Conservation (phyloP, 2,113 vertebrate species). For the Corythoichthys haematopterus region DNA sequence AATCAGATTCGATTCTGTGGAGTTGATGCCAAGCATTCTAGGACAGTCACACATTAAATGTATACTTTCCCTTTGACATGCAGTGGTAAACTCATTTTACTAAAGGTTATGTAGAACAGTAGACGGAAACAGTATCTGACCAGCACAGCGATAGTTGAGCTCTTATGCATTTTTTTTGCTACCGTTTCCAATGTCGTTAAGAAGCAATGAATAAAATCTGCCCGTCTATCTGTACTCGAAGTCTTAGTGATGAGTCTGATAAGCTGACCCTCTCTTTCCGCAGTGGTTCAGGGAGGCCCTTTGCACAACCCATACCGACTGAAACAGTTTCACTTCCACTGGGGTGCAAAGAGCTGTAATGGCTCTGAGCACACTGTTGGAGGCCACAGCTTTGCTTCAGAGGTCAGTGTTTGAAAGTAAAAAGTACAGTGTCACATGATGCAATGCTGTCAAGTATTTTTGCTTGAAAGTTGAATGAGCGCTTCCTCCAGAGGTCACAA, state of each 20-base stretch:
- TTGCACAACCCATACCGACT: conserved; percentile 84
- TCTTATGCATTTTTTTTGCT: conserved; percentile 15
- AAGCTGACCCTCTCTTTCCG: conserved; percentile 10
- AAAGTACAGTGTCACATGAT: not conserved
- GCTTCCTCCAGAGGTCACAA: not conserved
- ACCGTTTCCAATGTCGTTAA: conserved; percentile 6
- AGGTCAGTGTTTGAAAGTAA: conserved; percentile 70
- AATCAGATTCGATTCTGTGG: conserved; percentile 17
- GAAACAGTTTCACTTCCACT: conserved; percentile 97
- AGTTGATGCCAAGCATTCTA: conserved; percentile 5
- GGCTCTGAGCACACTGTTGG: conserved; percentile 91
- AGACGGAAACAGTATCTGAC: not conserved
- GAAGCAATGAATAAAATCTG: conserved; percentile 9
- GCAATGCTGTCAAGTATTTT: not conserved
- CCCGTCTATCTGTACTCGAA: not conserved
- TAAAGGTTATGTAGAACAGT: not conserved
- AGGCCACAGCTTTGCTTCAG: conserved; percentile 82
- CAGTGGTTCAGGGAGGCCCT: conserved; percentile 86
- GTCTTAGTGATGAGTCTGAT: conserved; percentile 14
- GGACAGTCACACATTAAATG: conserved; percentile 7
- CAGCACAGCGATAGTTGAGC: conserved; percentile 9
- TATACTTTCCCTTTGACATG: not conserved
- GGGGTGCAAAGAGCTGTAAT: conserved; percentile 80
- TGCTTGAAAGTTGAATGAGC: not conserved
- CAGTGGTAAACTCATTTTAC: not conserved